These are phyloP conservation scores for Lichenostomus cassidix DNA, from an alignment of 2,113 vertebrate genomes.

Conservation along the genomic window DNA sequence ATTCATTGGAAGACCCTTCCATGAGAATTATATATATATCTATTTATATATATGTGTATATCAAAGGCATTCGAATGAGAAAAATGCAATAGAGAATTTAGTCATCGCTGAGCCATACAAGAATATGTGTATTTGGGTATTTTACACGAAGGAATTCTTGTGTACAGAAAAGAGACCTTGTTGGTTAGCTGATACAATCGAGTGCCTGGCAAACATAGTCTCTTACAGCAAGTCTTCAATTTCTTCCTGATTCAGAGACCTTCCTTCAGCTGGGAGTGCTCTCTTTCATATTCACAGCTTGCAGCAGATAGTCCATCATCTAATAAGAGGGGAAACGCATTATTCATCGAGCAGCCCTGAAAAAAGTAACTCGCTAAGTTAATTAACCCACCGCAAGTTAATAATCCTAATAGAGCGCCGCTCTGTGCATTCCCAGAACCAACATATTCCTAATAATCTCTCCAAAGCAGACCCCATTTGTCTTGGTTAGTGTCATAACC, in stretches of 20 bases:
- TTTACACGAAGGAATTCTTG: slow-evolving; percentile 60
- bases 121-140: slow-evolving; percentile 48
- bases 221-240: slow-evolving; percentile 32
- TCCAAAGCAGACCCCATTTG: not conserved
- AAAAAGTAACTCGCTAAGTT: not conserved
- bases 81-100: slow-evolving; percentile 31
- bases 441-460: not conserved
- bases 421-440: not conserved
- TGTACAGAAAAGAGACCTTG: slow-evolving; percentile 63
- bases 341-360: not conserved
- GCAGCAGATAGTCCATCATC: slow-evolving; percentile 78
- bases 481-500: slow-evolving; percentile 10
- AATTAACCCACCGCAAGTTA: not conserved
- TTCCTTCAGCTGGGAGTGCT: slow-evolving; percentile 70
- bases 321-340: slow-evolving; percentile 45
- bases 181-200: slow-evolving; percentile 47
- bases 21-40: slow-evolving; percentile 14
- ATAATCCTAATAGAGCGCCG: not conserved
- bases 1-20: slow-evolving; percentile 69
- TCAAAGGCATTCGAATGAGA: slow-evolving; percentile 56
- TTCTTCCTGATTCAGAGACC: not conserved
- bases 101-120: slow-evolving; percentile 53
- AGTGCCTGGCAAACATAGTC: slow-evolving; percentile 60
- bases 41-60: not conserved
- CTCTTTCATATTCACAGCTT: slow-evolving; percentile 74